Conservation (phyloP, 2,888 invertebrate species). For the Ferdinandea cuprea region DNA sequence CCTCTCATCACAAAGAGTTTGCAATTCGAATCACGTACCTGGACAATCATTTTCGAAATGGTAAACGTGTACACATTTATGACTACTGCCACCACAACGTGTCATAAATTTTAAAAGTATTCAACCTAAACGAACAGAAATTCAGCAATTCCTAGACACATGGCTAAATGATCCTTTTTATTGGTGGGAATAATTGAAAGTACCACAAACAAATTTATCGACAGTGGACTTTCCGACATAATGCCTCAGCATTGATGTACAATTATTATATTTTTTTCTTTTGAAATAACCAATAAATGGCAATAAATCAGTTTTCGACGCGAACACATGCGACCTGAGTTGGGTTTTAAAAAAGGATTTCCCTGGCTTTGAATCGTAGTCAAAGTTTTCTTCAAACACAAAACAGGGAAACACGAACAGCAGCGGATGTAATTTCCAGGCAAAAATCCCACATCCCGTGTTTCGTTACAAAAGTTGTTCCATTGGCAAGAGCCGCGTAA, state of each 20-base stretch:
- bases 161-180: constrained; percentile 30
- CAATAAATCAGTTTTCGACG: constrained; percentile 54
- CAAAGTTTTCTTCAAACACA: constrained; percentile 6
- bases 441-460: constrained; percentile 13
- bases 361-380: background rate
- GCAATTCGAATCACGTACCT: constrained; percentile 51
- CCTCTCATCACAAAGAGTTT: background rate
- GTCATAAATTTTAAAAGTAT: constrained; percentile 38
- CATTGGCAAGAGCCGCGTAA: constrained; percentile 36
- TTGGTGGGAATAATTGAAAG: constrained; percentile 21
- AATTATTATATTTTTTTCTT: constrained; percentile 26
- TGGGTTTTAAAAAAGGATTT: constrained; percentile 30
- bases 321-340: background rate
- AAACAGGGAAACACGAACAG: background rate
- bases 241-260: constrained; percentile 35
- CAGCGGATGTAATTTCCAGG: constrained; percentile 40
- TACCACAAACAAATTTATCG: constrained; percentile 53
- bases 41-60: constrained; percentile 38
- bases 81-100: constrained; percentile 36
- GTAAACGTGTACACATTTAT: constrained; percentile 37
- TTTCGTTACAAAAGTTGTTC: background rate
- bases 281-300: constrained; percentile 55
- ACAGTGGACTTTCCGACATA: constrained; percentile 25
- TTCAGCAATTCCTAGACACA: constrained; percentile 19
- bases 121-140: background rate